A percentile compares a stretch with the other conserved stretches of the same genome.
Conservation (phyloP, 2,888 invertebrate species). For the Dioctria rufipes region DNA sequence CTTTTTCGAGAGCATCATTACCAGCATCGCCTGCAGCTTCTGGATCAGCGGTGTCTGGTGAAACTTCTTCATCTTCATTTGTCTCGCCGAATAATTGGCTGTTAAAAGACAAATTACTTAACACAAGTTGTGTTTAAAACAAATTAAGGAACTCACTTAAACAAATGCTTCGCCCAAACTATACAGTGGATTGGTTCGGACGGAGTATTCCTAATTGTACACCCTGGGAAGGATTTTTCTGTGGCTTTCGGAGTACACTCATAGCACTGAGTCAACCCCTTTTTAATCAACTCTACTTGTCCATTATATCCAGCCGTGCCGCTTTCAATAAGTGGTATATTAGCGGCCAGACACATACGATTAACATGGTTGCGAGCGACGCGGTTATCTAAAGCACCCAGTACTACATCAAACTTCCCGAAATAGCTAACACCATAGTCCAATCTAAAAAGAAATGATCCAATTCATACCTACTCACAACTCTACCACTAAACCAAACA, state of each 20-base stretch:
- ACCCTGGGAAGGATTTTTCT: slow-evolving; percentile 96
- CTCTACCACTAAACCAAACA: too few species aligned
- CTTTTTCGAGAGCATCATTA: slow-evolving; percentile 73
- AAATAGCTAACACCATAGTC: slow-evolving; percentile 94
- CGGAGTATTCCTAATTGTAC: slow-evolving; percentile 99
- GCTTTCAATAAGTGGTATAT: slow-evolving; percentile 95
- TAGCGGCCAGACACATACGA: slow-evolving; percentile 96
- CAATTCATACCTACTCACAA: slow-evolving; percentile 1
- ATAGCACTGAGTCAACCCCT: slow-evolving; percentile 94
- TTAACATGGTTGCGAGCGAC: slow-evolving; percentile 99
- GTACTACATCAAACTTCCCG: slow-evolving; percentile 90
- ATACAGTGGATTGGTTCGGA: slow-evolving; percentile 99
- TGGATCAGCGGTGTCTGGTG: slow-evolving; percentile 96
- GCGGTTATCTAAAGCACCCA: slow-evolving; percentile 97
- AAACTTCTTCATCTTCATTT: slow-evolving; percentile 97
- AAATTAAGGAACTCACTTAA: slow-evolving; percentile 80
- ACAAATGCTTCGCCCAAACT: slow-evolving; percentile 99
- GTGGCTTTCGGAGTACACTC: slow-evolving; percentile 95
- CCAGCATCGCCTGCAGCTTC: slow-evolving; percentile 86
- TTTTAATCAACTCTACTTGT: slow-evolving; percentile 91
- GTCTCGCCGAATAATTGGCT: slow-evolving; percentile 98
- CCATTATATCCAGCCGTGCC: slow-evolving; percentile 98
- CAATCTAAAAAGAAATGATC: slow-evolving; percentile 75
- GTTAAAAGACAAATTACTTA: slow-evolving; percentile 61
- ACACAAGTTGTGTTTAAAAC: too few species aligned